A percentile compares a stretch with the other conserved stretches of the same genome.
These are phyloP conservation scores for Diachasma alloeum DNA, from an alignment of 1,140 invertebrate species.

Conservation along the genomic window DNA sequence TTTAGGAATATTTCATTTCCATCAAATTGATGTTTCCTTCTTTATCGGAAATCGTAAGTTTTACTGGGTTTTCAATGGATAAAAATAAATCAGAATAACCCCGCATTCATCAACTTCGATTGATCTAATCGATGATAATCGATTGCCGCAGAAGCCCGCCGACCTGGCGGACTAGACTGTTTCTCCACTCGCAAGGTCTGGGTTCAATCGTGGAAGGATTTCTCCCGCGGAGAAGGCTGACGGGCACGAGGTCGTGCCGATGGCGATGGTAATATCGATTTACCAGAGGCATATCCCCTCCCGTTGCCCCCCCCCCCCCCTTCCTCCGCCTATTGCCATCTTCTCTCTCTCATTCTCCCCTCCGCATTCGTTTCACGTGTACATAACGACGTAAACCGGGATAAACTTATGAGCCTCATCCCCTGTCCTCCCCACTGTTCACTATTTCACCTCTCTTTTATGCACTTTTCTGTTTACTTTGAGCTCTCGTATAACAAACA, in stretches of 20 bases:
- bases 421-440: not conserved
- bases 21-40: too few species aligned
- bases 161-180: not conserved
- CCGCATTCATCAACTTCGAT: not conserved
- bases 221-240: slow-evolving; percentile 25
- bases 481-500: slow-evolving; percentile 41
- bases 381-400: slow-evolving; percentile 12
- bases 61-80: too few species aligned
- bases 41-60: not conserved
- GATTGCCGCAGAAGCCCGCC: slow-evolving; percentile 12
- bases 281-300: slow-evolving; percentile 36
- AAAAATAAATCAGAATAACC: not conserved
- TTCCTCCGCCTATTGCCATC: slow-evolving; percentile 15
- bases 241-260: slow-evolving; percentile 40
- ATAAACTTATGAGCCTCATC: not conserved
- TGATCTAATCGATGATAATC: slow-evolving; percentile 40
- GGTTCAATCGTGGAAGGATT: slow-evolving; percentile 19
- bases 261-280: slow-evolving; percentile 52
- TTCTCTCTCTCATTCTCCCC: slow-evolving; percentile 14
- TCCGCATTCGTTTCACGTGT: slow-evolving; percentile 1
- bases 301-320: not conserved
- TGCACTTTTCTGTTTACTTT: slow-evolving; percentile 40
- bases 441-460: not conserved
- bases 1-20: too few species aligned
- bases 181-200: slow-evolving; percentile 30